Percentiles rank a stretch among this genome's conserved stretches.
Evolutionary conservation across 2,113 vertebrate genomes (phyloP).

Genomic region (Lycaon pictus): DNA sequence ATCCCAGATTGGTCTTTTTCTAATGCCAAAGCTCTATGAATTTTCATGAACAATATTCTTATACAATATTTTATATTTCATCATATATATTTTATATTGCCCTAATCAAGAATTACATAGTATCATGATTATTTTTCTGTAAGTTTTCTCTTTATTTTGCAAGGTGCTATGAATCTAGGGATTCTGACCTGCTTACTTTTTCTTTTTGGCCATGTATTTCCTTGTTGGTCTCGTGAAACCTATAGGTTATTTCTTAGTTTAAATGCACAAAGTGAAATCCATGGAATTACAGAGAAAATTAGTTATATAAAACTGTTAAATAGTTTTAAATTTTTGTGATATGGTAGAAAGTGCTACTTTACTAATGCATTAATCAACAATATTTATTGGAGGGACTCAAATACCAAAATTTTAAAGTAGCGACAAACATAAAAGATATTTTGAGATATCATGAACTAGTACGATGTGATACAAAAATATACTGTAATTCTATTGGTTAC

Average conservation of each 20-base stretch:
- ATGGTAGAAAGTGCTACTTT: not conserved
- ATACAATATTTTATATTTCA: not conserved
- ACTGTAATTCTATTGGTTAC: not conserved
- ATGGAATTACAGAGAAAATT: not conserved
- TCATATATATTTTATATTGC: not conserved
- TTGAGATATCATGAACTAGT: not conserved
- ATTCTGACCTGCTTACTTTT: not conserved
- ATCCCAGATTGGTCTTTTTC: not conserved
- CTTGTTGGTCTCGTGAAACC: not conserved
- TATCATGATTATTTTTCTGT: slow-evolving; percentile 27
- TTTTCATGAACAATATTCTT: slow-evolving; percentile 56
- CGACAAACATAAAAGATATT: not conserved
- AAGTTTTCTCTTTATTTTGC: not conserved
- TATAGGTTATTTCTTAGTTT: not conserved
- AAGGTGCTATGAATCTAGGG: not conserved
- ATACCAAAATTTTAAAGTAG: slow-evolving; percentile 23
- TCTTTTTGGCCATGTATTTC: not conserved
- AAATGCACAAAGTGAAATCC: not conserved
- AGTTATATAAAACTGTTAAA: slow-evolving; percentile 33
- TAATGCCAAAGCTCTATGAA: not conserved
- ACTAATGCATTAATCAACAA: not conserved
- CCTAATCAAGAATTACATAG: not conserved
- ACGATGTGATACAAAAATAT: not conserved
- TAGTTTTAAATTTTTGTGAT: slow-evolving; percentile 4
- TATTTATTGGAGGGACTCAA: not conserved